phyloP scores from a whole-genome alignment of 2,888 invertebrate species.

The Neoscelio sp. region DNA sequence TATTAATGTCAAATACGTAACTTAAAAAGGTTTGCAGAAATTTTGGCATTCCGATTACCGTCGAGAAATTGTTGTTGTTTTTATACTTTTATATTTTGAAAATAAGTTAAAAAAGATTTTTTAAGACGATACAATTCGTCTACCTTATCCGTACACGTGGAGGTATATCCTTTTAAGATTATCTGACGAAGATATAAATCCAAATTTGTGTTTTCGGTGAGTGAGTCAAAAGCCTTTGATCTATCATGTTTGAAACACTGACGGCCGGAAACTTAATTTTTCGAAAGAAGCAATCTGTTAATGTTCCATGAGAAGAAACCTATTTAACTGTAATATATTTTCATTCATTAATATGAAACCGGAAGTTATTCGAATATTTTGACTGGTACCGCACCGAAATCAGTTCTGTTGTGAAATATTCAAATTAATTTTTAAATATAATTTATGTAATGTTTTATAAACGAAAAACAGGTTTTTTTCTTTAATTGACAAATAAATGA shows the following conservation, averaged over 20 bases:
- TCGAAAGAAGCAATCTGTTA: not conserved
- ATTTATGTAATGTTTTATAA: too few relatives aligned
- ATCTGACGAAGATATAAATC: slow-evolving; percentile 64
- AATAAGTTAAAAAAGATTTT: too few relatives aligned
- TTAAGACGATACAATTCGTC: too few relatives aligned
- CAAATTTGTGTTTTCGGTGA: not conserved
- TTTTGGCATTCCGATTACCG: too few relatives aligned
- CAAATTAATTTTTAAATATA: not conserved
- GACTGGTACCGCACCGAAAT: not conserved
- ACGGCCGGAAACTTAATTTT: slow-evolving; percentile 1
- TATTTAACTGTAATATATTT: not conserved
- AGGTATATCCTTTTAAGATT: slow-evolving; percentile 48
- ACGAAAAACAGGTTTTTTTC: too few relatives aligned
- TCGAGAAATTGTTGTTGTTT: too few relatives aligned
- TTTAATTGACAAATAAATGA: too few relatives aligned
- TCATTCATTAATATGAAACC: slow-evolving; percentile 1
- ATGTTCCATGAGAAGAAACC: not conserved
- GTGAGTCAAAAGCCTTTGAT: slow-evolving; percentile 7
- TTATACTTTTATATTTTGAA: too few relatives aligned
- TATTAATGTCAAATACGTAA: too few relatives aligned
- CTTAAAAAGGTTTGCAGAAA: too few relatives aligned
- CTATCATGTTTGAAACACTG: not conserved
- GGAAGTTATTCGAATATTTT: slow-evolving; percentile 6
- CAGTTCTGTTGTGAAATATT: not conserved
- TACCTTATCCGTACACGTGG: too few relatives aligned